Evolutionary conservation across 2,113 vertebrate genomes (phyloP).

Genomic region (Tichodroma muraria): DNA sequence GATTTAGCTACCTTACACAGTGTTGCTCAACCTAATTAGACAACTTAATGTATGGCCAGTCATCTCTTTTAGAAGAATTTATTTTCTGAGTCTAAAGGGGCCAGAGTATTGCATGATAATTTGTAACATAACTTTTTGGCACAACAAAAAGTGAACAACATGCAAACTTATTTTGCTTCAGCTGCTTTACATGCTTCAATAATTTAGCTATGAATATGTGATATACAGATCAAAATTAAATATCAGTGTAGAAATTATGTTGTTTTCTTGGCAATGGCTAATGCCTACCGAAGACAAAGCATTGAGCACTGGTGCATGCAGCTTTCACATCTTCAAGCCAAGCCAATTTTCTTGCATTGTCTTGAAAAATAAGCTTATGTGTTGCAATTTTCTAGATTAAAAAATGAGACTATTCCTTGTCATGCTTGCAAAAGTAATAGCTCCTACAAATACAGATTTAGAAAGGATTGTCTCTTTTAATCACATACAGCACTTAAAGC

Average conservation of each 20-base stretch:
- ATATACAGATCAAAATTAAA: background rate
- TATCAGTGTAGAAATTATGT: background rate
- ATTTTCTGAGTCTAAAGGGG: background rate
- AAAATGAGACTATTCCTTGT: background rate
- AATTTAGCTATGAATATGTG: slow-evolving; percentile 1
- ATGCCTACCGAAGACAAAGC: background rate
- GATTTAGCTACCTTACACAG: background rate
- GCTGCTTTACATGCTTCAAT: background rate
- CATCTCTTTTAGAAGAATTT: background rate
- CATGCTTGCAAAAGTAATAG: background rate
- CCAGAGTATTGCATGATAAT: background rate
- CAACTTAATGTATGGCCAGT: background rate
- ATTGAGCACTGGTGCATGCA: background rate
- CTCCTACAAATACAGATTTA: background rate
- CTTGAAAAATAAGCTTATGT: background rate
- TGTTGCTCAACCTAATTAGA: background rate
- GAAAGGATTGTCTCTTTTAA: background rate
- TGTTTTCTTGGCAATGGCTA: background rate
- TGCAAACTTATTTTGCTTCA: background rate
- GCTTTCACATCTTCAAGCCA: background rate
- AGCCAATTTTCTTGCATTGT: background rate
- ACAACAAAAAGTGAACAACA: background rate
- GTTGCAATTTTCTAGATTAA: background rate
- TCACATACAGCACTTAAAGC: background rate
- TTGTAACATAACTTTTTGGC: background rate